Conservation (phyloP, 2,797 vertebrate genomes). For the Loriculus beryllinus region DNA sequence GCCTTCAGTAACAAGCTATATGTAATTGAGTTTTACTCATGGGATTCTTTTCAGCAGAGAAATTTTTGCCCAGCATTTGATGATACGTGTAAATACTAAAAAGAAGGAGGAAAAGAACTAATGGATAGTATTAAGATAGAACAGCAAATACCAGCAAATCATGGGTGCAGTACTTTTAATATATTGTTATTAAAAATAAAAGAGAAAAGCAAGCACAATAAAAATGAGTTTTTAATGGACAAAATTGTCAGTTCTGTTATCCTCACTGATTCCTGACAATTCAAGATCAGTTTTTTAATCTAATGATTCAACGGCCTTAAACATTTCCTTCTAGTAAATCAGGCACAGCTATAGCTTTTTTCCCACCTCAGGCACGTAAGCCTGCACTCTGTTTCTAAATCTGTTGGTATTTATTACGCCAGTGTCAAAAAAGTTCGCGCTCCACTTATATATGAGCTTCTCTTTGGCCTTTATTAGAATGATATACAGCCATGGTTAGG, state of each 20-base stretch:
- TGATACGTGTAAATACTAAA: constrained; percentile 44
- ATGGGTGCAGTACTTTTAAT: background rate
- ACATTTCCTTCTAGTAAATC: constrained; percentile 5
- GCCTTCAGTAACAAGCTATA: background rate
- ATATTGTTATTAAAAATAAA: constrained; percentile 25
- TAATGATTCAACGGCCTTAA: background rate
- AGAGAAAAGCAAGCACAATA: constrained; percentile 1
- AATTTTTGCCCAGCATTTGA: background rate
- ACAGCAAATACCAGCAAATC: background rate
- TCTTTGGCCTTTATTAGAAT: constrained; percentile 40
- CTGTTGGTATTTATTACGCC: constrained; percentile 33
- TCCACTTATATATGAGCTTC: constrained; percentile 20
- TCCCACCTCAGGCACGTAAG: background rate
- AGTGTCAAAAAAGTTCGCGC: background rate
- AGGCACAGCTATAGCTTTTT: background rate
- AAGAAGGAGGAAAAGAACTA: background rate
- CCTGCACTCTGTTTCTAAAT: background rate
- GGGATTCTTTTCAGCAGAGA: background rate
- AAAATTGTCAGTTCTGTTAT: constrained; percentile 7
- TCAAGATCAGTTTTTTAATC: constrained; percentile 17
- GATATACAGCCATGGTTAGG: constrained; percentile 24
- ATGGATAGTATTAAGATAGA: constrained; percentile 13
- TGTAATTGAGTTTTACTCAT: background rate
- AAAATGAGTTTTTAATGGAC: constrained; percentile 8
- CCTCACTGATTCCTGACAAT: constrained; percentile 20